phyloP scores from a whole-genome alignment of 1,140 invertebrate genomes.

The Hypsibius dujardini region DNA sequence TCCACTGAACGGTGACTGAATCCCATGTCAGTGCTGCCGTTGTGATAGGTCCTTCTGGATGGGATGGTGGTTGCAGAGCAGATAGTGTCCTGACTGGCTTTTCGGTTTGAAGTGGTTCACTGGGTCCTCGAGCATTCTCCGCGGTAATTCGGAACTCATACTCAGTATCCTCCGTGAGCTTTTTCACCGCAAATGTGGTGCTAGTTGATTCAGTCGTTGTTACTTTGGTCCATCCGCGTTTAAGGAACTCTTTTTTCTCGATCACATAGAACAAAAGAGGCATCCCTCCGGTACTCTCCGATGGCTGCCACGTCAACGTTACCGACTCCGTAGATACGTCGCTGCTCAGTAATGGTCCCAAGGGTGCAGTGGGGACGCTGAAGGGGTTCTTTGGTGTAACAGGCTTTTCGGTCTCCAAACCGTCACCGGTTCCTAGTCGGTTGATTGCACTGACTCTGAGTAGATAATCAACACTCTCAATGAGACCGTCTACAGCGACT shows the following conservation, averaged over 20 bases:
- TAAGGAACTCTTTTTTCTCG: conserved; percentile 28
- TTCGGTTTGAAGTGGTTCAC: conserved; percentile 66
- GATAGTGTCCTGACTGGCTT: conserved; percentile 49
- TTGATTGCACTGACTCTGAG: conserved; percentile 86
- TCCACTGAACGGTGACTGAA: conserved; percentile 66
- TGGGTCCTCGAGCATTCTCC: conserved; percentile 80
- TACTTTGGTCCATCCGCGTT: conserved; percentile 31
- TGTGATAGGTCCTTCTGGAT: conserved; percentile 30
- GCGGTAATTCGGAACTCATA: conserved; percentile 83
- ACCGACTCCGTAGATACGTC: conserved; percentile 35
- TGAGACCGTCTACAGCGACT: conserved; percentile 65
- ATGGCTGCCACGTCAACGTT: conserved; percentile 35
- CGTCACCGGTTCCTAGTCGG: conserved; percentile 58
- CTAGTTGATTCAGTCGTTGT: conserved; percentile 36
- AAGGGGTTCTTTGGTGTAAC: conserved; percentile 80
- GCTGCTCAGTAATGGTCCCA: conserved; percentile 25
- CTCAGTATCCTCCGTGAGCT: conserved; percentile 69
- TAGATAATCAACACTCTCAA: conserved; percentile 66
- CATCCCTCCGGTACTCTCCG: conserved; percentile 37
- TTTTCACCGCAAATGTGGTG: conserved; percentile 63
- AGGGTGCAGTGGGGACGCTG: conserved; percentile 34
- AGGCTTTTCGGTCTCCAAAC: conserved; percentile 50
- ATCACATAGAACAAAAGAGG: conserved; percentile 31
- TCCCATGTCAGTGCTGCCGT: conserved; percentile 35
- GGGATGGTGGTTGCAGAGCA: conserved; percentile 31